Evolutionary conservation across 1,140 invertebrate genomes (phyloP).

Genomic region (Tetraneura akinire): DNA sequence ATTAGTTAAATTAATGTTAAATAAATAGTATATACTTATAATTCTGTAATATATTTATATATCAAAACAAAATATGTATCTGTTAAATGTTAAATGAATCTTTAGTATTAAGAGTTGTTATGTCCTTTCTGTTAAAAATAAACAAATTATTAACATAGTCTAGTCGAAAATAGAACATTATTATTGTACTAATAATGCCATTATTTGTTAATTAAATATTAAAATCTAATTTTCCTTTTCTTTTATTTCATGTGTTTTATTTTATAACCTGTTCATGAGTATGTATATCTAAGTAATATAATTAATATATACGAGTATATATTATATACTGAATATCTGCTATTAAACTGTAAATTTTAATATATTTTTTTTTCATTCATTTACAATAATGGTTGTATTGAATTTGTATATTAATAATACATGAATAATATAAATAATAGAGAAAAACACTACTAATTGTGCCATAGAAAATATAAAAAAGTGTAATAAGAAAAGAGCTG

Average conservation of each 20-base stretch:
- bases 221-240: slow-evolving; percentile 32
- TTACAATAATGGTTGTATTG: too few species aligned
- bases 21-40: slow-evolving; percentile 36
- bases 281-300: too few species aligned
- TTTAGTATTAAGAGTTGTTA: slow-evolving; percentile 36
- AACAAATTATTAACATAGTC: slow-evolving; percentile 49
- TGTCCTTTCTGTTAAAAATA: slow-evolving; percentile 37
- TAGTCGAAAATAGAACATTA: slow-evolving; percentile 43
- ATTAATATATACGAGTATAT: too few species aligned
- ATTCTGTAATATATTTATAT: slow-evolving; percentile 24
- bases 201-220: slow-evolving; percentile 45
- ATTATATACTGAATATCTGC: too few species aligned
- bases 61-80: slow-evolving; percentile 22
- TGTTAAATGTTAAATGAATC: slow-evolving; percentile 40
- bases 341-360: too few species aligned
- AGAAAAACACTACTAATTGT: too few species aligned
- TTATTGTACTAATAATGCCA: slow-evolving; percentile 42
- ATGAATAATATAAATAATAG: too few species aligned
- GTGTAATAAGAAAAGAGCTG: too few species aligned
- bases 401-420: too few species aligned
- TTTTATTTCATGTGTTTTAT: background rate
- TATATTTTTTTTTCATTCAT: too few species aligned
- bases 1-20: slow-evolving; percentile 47
- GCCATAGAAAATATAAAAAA: too few species aligned
- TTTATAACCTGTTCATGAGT: background rate